phyloP scores from a whole-genome alignment of 2,113 vertebrate genomes.

The Mixornis gularis region DNA sequence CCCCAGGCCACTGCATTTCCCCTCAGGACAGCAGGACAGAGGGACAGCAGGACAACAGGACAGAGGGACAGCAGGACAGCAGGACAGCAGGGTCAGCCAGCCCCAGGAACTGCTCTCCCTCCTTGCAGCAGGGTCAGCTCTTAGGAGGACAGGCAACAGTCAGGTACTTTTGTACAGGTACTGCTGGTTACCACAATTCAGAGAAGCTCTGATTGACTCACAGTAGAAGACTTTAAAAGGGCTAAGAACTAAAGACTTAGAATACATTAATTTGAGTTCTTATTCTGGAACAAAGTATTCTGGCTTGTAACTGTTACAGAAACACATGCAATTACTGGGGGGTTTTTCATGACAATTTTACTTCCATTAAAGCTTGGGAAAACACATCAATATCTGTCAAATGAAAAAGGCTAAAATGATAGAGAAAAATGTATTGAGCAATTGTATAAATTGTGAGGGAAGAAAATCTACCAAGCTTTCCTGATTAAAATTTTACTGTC shows the following conservation, averaged over 20 bases:
- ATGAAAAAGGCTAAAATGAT: background rate
- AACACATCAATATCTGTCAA: background rate
- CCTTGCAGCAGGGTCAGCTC: too few species aligned
- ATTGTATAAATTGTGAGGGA: background rate
- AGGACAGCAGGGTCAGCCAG: too few species aligned
- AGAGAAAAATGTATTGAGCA: background rate
- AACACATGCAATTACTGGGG: background rate
- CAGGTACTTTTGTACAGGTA: background rate
- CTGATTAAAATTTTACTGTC: background rate
- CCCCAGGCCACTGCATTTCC: too few species aligned
- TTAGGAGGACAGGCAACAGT: background rate
- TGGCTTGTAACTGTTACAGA: background rate
- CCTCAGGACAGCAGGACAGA: too few species aligned
- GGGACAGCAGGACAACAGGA: too few species aligned
- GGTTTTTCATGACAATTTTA: background rate
- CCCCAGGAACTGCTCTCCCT: too few species aligned
- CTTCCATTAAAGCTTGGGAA: background rate
- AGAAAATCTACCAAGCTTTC: background rate
- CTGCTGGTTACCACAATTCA: background rate
- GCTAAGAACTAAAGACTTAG: background rate
- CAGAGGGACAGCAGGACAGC: too few species aligned
- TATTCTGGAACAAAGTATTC: background rate
- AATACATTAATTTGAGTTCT: background rate
- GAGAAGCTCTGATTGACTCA: background rate
- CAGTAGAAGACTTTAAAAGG: background rate